Evolutionary conservation across 2,113 vertebrate species (phyloP).

Genomic region (cat (Felis catus)): F.catus_Fca126_mat1.0 CM031416.1:76168001-76168500

Average conservation of each 20-base stretch:
- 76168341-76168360: not conserved
- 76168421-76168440: not conserved
- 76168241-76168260: not conserved
- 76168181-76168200: not conserved
- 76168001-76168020: not conserved
- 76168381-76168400: not conserved
- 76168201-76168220: not conserved
- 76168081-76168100: not conserved
- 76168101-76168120: not conserved
- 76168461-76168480: not conserved
- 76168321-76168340: not conserved
- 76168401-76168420: not conserved
- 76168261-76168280: not conserved
- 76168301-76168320: not conserved
- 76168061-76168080: not conserved
- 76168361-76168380: not conserved
- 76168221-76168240: not conserved
- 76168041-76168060: not conserved
- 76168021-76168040: not conserved
- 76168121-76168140: not conserved
- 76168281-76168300: not conserved
- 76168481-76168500: not conserved
- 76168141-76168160: not conserved
- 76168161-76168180: not conserved
- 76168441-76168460: not conserved